Percentiles rank a stretch among this genome's conserved stretches.
Evolutionary conservation across 1,140 invertebrate species (phyloP).

Genomic region (Nixonia krombeini): DNA sequence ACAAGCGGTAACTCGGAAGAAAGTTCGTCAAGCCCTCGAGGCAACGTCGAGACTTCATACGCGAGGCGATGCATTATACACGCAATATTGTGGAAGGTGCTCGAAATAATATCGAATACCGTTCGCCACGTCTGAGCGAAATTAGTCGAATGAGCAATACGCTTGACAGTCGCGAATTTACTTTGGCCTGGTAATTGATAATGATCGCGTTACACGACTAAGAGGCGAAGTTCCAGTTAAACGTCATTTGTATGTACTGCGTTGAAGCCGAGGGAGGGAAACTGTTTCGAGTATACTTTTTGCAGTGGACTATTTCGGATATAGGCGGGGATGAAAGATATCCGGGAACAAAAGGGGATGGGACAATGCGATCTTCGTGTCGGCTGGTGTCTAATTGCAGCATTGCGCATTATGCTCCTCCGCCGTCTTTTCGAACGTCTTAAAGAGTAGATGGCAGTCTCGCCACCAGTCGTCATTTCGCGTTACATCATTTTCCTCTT

Average conservation of each 20-base stretch:
- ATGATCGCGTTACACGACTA: no score
- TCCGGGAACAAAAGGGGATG: conserved; percentile 20
- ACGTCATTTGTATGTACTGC: no score
- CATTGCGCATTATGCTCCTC: conserved; percentile 18
- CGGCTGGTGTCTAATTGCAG: conserved; percentile 25
- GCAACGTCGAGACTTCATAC: no score
- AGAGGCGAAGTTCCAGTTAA: no score
- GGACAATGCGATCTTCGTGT: conserved; percentile 19
- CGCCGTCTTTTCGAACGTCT: conserved; percentile 18
- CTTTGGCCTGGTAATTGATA: no score
- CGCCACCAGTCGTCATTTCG: conserved; percentile 5
- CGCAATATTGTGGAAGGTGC: conserved; percentile 16
- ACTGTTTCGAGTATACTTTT: conserved; percentile 3
- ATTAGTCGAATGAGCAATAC: conserved; percentile 5
- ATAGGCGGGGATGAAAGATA: conserved; percentile 31
- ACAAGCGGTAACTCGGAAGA: conserved; percentile 27
- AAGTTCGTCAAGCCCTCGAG: conserved; percentile 28
- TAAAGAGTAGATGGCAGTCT: neutral
- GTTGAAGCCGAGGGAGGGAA: no score
- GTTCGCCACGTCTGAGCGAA: conserved; percentile 7
- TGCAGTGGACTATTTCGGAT: conserved; percentile 7
- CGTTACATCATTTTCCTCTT: conserved; percentile 13
- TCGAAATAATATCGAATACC: conserved; percentile 22
- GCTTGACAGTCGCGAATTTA: no score
- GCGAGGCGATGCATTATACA: conserved; percentile 18